A percentile compares a stretch with the other conserved stretches of the same genome.
phyloP scores from a whole-genome alignment of 92 coral and sea anemone genomes.

The Umimayanthus chanpuru region DNA sequence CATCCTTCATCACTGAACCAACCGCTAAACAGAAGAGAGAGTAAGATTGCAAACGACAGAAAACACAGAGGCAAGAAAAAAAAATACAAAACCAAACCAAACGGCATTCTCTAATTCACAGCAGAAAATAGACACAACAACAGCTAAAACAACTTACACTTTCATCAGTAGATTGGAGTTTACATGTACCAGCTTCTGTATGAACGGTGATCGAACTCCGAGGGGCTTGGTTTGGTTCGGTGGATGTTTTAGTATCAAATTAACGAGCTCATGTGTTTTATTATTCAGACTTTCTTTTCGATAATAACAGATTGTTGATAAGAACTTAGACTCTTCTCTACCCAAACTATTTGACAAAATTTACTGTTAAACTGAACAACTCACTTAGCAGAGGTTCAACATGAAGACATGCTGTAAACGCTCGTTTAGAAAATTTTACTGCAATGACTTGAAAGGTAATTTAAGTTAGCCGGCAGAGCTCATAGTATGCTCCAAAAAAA shows the following conservation, averaged over 20 bases:
- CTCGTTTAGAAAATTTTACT: background rate
- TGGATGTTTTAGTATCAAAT: background rate
- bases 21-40: background rate
- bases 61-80: background rate
- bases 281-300: background rate
- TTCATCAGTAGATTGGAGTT: background rate
- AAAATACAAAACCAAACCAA: background rate
- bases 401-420: background rate
- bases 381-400: background rate
- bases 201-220: no score
- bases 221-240: background rate
- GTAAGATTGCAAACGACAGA: background rate
- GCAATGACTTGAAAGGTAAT: background rate
- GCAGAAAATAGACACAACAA: no score
- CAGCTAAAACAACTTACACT: no score
- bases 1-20: background rate
- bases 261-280: background rate
- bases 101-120: no score
- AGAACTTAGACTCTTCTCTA: no score
- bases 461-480: background rate
- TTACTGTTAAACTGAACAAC: background rate
- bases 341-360: background rate
- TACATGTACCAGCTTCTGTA: background rate
- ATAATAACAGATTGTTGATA: no score
- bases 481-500: background rate